A percentile compares a stretch with the other conserved stretches of the same genome.
Conservation (phyloP, 2,113 vertebrate species). For the Haliaeetus leucogaster region DNA sequence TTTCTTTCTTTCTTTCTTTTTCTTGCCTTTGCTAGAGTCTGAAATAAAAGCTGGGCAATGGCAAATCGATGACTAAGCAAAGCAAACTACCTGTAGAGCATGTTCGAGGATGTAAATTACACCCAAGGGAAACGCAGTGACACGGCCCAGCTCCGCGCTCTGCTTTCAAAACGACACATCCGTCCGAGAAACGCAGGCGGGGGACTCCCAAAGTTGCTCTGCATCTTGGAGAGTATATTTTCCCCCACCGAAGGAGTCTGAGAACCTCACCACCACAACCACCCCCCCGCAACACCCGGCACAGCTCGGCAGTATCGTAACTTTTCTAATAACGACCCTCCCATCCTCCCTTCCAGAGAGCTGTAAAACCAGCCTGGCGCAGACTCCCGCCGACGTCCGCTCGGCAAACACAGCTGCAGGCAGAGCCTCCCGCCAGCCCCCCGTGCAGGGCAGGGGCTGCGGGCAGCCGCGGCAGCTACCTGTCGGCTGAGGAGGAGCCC, state of each 20-base stretch:
- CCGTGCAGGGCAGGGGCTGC: too few relatives aligned
- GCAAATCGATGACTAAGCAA: background rate
- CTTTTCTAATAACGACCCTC: too few relatives aligned
- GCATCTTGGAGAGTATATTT: background rate
- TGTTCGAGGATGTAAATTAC: background rate
- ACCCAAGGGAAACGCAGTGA: background rate
- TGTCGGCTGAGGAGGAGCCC: too few relatives aligned
- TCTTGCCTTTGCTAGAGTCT: background rate
- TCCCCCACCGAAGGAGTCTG: background rate
- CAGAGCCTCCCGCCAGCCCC: too few relatives aligned
- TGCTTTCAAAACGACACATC: background rate
- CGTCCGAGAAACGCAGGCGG: background rate
- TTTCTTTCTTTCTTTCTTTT: too few relatives aligned
- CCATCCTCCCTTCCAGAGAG: too few relatives aligned
- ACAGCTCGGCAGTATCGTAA: background rate
- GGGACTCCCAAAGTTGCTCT: background rate
- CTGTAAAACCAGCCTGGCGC: too few relatives aligned
- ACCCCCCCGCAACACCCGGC: background rate
- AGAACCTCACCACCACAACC: background rate
- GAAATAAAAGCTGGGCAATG: background rate
- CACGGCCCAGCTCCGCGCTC: background rate
- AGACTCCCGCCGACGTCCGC: too few relatives aligned
- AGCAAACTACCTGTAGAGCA: background rate
- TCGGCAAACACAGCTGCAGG: too few relatives aligned
- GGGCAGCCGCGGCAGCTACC: too few relatives aligned